phyloP scores from a whole-genome alignment of 2,888 invertebrate species.

The Cheiracanthium punctorium region DNA sequence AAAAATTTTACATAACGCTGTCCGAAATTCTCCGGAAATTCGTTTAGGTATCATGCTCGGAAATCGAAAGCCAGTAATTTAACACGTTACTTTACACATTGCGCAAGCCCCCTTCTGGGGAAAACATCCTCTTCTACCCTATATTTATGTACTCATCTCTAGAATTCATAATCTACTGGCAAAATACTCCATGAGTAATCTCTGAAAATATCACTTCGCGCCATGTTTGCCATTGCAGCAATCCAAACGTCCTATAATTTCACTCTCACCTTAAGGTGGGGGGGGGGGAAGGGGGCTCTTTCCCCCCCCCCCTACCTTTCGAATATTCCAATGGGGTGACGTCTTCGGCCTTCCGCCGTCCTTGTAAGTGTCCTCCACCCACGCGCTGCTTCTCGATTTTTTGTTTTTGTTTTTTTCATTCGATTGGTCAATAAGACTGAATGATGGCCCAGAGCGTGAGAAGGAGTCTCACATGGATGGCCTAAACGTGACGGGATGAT shows the following conservation, averaged over 20 bases:
- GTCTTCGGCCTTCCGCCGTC: slow-evolving; percentile 34
- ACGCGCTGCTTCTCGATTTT: slow-evolving; percentile 26
- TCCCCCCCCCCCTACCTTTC: background rate
- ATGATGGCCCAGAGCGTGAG: slow-evolving; percentile 8
- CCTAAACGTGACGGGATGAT: slow-evolving; percentile 57
- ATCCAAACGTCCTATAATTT: slow-evolving; percentile 6
- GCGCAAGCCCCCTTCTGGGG: too few relatives aligned
- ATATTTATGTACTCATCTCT: background rate
- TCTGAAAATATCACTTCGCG: background rate
- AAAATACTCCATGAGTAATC: background rate
- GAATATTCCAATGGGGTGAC: slow-evolving; percentile 11
- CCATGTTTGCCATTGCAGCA: background rate
- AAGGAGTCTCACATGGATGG: slow-evolving; percentile 31
- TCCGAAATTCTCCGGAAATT: too few relatives aligned
- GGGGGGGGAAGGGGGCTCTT: too few relatives aligned
- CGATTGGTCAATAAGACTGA: background rate
- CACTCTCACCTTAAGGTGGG: background rate
- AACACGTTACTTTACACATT: too few relatives aligned
- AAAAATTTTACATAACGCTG: too few relatives aligned
- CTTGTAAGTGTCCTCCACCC: slow-evolving; percentile 60
- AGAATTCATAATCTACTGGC: background rate
- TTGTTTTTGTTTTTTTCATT: slow-evolving; percentile 13
- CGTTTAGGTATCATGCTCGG: too few relatives aligned
- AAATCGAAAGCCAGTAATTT: too few relatives aligned
- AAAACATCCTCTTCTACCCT: too few relatives aligned